These are phyloP conservation scores for Thelaira solivaga DNA, from an alignment of 2,888 invertebrate genomes.

Conservation along the genomic window DNA sequence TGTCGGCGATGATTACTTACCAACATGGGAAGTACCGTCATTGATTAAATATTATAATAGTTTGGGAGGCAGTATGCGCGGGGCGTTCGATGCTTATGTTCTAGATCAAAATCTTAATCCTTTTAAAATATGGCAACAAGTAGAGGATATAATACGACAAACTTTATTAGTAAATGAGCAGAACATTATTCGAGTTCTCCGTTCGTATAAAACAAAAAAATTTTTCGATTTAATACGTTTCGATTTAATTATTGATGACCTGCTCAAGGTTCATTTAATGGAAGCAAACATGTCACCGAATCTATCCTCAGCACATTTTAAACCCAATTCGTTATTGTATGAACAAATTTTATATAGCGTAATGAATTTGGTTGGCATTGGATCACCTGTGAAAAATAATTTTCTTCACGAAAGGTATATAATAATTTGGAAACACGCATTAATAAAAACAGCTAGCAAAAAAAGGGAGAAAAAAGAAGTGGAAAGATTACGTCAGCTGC, in stretches of 20 bases:
- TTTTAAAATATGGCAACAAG: constrained; percentile 86
- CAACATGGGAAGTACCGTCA: constrained; percentile 94
- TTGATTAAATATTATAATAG: constrained; percentile 83
- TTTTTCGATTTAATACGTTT: constrained; percentile 98
- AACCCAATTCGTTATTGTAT: constrained; percentile 91
- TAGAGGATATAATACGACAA: constrained; percentile 86
- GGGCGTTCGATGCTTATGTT: constrained; percentile 88
- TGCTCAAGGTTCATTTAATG: constrained; percentile 90
- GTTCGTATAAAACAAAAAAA: constrained; percentile 79
- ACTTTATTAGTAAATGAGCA: constrained; percentile 85
- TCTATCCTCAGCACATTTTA: constrained; percentile 93
- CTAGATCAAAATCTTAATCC: constrained; percentile 84
- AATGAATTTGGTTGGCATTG: constrained; percentile 87
- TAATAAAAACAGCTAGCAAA: too few species aligned
- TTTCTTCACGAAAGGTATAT: constrained; percentile 76
- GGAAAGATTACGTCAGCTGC: too few species aligned
- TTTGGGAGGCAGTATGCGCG: constrained; percentile 89
- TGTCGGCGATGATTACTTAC: constrained; percentile 94
- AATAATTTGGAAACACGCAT: not conserved
- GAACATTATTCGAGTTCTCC: constrained; percentile 81
- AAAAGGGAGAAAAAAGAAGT: too few species aligned
- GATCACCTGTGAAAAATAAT: constrained; percentile 77
- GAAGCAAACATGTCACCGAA: constrained; percentile 99
- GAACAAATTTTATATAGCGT: constrained; percentile 94
- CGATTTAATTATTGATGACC: constrained; percentile 93